These are phyloP conservation scores for Drosophila triauraria DNA, from an alignment of 1,140 invertebrate genomes.

Conservation along the genomic window DNA sequence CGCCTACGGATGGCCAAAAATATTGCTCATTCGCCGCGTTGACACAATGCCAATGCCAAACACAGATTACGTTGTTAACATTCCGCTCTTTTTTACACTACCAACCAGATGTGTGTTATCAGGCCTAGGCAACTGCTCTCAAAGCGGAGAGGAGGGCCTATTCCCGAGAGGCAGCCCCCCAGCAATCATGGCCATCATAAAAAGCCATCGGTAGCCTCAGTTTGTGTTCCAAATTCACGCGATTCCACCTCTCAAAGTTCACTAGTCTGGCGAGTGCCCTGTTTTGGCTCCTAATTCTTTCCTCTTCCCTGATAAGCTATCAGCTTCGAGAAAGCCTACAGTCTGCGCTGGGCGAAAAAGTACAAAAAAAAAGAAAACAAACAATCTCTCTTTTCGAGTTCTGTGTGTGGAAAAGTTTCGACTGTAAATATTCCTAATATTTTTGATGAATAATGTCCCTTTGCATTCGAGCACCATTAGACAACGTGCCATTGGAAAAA, in stretches of 20 bases:
- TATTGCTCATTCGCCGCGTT: constrained; percentile 42
- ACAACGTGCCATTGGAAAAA: constrained; percentile 48
- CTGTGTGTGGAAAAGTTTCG: constrained; percentile 58
- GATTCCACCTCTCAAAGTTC: constrained; percentile 24
- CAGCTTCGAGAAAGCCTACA: constrained; percentile 17
- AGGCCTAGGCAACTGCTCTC: constrained; percentile 35
- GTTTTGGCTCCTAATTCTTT: constrained; percentile 10
- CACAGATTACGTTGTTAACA: constrained; percentile 27
- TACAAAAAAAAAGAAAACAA: constrained; percentile 44
- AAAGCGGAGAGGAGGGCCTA: background rate
- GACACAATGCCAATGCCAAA: constrained; percentile 35
- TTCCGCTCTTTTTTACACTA: constrained; percentile 28
- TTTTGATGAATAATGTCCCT: constrained; percentile 20
- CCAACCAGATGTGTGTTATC: constrained; percentile 32
- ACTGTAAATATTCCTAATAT: constrained; percentile 31
- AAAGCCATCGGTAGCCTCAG: constrained; percentile 5
- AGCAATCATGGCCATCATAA: constrained; percentile 9
- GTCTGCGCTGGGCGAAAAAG: constrained; percentile 10
- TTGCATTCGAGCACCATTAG: constrained; percentile 36
- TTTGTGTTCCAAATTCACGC: constrained; percentile 38
- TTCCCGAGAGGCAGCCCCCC: constrained; percentile 10
- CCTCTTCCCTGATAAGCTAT: constrained; percentile 33
- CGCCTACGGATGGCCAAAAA: constrained; percentile 5
- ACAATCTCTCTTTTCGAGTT: background rate
- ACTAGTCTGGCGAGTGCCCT: constrained; percentile 50